Percentiles rank a stretch among this genome's conserved stretches.
phyloP scores from a whole-genome alignment of 2,888 invertebrate species.

The Strigamia crassipes region DNA sequence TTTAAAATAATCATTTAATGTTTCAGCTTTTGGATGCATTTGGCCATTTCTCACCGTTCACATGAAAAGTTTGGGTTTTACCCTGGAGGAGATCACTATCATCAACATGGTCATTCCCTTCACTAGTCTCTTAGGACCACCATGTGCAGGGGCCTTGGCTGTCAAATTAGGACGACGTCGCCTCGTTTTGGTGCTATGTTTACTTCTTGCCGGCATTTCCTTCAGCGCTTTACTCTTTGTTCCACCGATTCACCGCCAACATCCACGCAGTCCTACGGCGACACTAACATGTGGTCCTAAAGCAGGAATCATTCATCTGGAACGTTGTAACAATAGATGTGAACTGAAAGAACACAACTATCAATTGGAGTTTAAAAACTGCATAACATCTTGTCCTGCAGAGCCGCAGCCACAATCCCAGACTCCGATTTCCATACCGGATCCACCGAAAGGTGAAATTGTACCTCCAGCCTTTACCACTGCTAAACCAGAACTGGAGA shows the following conservation, averaged over 20 bases:
- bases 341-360: constrained; percentile 36
- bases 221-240: constrained; percentile 57
- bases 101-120: constrained; percentile 80
- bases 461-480: too few relatives aligned
- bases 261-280: constrained; percentile 51
- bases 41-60: constrained; percentile 80
- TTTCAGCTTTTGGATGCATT: constrained; percentile 76
- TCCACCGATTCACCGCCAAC: constrained; percentile 53
- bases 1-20: too few relatives aligned
- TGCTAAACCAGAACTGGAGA: background rate
- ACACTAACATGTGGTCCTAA: constrained; percentile 52
- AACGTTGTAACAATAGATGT: constrained; percentile 51
- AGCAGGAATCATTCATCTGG: constrained; percentile 51
- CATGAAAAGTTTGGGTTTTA: constrained; percentile 74
- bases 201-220: constrained; percentile 56
- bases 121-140: constrained; percentile 76
- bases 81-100: constrained; percentile 73
- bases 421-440: background rate
- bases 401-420: background rate
- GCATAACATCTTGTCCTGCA: background rate
- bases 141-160: constrained; percentile 76
- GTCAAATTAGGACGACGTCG: constrained; percentile 68
- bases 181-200: constrained; percentile 55
- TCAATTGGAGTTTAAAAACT: constrained; percentile 12
- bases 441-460: background rate